These are phyloP conservation scores for Copidosoma aretas DNA, from an alignment of 2,888 invertebrate genomes.

Conservation along the genomic window DNA sequence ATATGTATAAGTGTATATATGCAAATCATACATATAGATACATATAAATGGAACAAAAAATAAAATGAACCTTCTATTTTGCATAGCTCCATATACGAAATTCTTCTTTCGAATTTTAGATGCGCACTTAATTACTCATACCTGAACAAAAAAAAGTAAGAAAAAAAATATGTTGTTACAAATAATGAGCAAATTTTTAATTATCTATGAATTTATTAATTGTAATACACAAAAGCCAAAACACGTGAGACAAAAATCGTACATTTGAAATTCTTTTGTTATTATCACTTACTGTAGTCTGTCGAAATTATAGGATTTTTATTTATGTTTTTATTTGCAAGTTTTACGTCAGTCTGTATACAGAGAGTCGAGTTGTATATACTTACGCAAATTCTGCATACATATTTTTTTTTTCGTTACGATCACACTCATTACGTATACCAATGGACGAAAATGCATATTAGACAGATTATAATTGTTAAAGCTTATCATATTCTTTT, in stretches of 20 bases:
- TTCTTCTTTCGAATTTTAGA: conserved; percentile 58
- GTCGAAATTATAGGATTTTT: conserved; percentile 20
- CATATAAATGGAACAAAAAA: conserved; percentile 44
- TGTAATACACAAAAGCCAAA: conserved; percentile 44
- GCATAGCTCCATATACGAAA: conserved; percentile 54
- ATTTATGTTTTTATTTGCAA: conserved; percentile 20
- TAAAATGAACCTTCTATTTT: conserved; percentile 61
- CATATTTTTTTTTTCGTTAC: conserved; percentile 35
- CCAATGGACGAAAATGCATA: conserved; percentile 38
- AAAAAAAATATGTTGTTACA: conserved; percentile 48
- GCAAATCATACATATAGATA: conserved; percentile 46
- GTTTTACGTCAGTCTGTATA: conserved; percentile 32
- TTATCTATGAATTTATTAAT: conserved; percentile 48
- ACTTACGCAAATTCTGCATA: conserved; percentile 38
- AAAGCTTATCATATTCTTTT: conserved; percentile 16
- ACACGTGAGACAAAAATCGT: conserved; percentile 30
- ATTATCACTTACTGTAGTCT: conserved; percentile 28
- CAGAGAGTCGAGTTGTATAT: conserved; percentile 27
- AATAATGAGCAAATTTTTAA: conserved; percentile 49
- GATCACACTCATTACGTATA: conserved; percentile 6
- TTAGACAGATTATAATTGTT: conserved; percentile 19
- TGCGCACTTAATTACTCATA: conserved; percentile 58
- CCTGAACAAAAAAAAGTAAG: conserved; percentile 45
- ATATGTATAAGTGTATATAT: conserved; percentile 54
- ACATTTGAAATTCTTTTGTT: conserved; percentile 9